Conservation (phyloP, 2,797 vertebrate species). For the Centropyge bicolor region DNA sequence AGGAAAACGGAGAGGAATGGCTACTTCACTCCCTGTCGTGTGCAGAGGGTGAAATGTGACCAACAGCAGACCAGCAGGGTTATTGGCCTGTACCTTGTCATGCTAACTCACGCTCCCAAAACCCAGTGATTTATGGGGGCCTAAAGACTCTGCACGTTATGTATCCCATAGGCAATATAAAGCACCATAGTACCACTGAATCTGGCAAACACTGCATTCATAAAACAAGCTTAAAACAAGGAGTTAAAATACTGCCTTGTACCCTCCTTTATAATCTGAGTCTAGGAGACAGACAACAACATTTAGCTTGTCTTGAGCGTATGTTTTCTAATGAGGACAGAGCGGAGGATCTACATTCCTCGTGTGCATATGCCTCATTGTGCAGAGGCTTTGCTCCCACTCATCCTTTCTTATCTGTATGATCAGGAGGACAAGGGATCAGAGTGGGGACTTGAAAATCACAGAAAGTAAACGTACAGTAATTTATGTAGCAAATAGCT, state of each 20-base stretch:
- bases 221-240: slow-evolving; percentile 63
- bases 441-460: slow-evolving; percentile 14
- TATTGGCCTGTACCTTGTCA: slow-evolving; percentile 75
- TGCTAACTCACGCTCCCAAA: slow-evolving; percentile 68
- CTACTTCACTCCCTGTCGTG: slow-evolving; percentile 61
- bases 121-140: slow-evolving; percentile 68
- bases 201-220: slow-evolving; percentile 66
- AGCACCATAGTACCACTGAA: slow-evolving; percentile 56
- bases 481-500: neutral
- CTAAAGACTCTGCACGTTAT: slow-evolving; percentile 62
- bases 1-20: slow-evolving; percentile 47
- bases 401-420: slow-evolving; percentile 39
- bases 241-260: slow-evolving; percentile 41
- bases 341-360: slow-evolving; percentile 78
- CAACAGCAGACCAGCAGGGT: slow-evolving; percentile 76
- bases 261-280: slow-evolving; percentile 25
- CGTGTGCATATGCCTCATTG: slow-evolving; percentile 77
- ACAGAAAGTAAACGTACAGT: neutral
- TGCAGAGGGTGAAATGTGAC: slow-evolving; percentile 79
- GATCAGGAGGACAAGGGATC: slow-evolving; percentile 35
- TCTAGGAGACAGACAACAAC: slow-evolving; percentile 17
- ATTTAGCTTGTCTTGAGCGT: slow-evolving; percentile 47
- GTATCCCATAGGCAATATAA: slow-evolving; percentile 72
- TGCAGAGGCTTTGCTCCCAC: slow-evolving; percentile 65
- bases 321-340: slow-evolving; percentile 68